Evolutionary conservation across 2,797 vertebrate genomes (phyloP).

Genomic region (Xyrichtys novacula): DNA sequence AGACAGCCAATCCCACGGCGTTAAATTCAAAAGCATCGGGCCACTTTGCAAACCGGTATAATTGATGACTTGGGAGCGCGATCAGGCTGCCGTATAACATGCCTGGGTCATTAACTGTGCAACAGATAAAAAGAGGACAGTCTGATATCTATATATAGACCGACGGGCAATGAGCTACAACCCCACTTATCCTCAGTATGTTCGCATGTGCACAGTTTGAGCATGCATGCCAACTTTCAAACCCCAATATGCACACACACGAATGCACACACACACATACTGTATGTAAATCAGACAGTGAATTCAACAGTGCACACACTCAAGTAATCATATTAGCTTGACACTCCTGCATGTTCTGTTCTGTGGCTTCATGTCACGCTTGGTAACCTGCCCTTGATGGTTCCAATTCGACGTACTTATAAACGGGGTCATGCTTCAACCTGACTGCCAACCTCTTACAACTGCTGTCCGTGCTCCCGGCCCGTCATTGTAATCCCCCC

Average conservation of each 20-base stretch:
- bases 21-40: too few species aligned
- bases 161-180: slow-evolving; percentile 9
- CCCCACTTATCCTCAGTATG: slow-evolving; percentile 6
- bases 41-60: not conserved
- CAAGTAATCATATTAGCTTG: slow-evolving; percentile 51
- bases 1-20: not conserved
- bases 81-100: slow-evolving; percentile 9
- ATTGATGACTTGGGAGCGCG: not conserved
- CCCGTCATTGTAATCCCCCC: slow-evolving; percentile 49
- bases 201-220: slow-evolving; percentile 26
- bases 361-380: slow-evolving; percentile 41
- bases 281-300: slow-evolving; percentile 7
- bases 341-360: slow-evolving; percentile 34
- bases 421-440: slow-evolving; percentile 53
- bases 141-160: slow-evolving; percentile 35
- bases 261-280: slow-evolving; percentile 1
- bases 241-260: slow-evolving; percentile 21
- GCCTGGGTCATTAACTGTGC: slow-evolving; percentile 19
- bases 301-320: slow-evolving; percentile 20
- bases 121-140: slow-evolving; percentile 23
- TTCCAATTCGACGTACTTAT: slow-evolving; percentile 34
- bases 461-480: slow-evolving; percentile 38
- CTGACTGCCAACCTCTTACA: slow-evolving; percentile 16
- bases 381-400: slow-evolving; percentile 57
- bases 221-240: slow-evolving; percentile 18